Evolutionary conservation across 2,113 vertebrate species (phyloP), one percentile per base, ranked within the genome.

Genomic region (Misgurnus mizolepis): DNA sequence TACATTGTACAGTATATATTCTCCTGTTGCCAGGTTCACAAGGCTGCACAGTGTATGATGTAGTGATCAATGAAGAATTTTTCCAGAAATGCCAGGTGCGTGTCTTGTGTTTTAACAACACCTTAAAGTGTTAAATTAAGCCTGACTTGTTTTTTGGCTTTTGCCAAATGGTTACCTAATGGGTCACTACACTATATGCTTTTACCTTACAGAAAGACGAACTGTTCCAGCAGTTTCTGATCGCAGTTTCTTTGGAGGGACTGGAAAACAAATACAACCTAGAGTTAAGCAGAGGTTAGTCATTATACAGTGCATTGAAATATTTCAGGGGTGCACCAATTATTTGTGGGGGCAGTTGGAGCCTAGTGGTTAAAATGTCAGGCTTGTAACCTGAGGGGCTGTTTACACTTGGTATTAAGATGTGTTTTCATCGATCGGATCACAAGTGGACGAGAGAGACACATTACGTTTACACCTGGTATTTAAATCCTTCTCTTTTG

Each of bases 171-270:
- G n/a, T 6, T 8, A 17, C 6, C 8, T 78, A 15, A 2, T 14
- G 62, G 67, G 22, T 4, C 22, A 58, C 53, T n/a, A 43, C 14
- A 17, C 9, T 67, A 27, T 72, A 2, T 80, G 56, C 12, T 53
- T 76, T 47, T n/a, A 11, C 11, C 41, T 40, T 3, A 41, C 47
- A 94, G 92, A 85, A 85, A 66, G 91, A 93, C 55, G 72, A 93
- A 0, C 90, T 97, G 67, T 94, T 96, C 87, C 91, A 93, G 86
- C 95, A 96, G 84, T 95, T 97, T n/a, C 90, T 97, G 3, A 89
- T 96, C 49, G 93, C 94, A 2, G 93, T 97, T 1, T 95, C 91
- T 69, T 86, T 94, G 55, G 96, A 97, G 82, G 96, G 96, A 43
- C 88, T 97, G 62, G 95, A 96, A 80, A 95, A 95, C 82, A 97